Percentiles rank a stretch among this genome's conserved stretches.
Evolutionary conservation across 1,140 invertebrate genomes (phyloP).

Genomic region (Zaprionus ornatus): DNA sequence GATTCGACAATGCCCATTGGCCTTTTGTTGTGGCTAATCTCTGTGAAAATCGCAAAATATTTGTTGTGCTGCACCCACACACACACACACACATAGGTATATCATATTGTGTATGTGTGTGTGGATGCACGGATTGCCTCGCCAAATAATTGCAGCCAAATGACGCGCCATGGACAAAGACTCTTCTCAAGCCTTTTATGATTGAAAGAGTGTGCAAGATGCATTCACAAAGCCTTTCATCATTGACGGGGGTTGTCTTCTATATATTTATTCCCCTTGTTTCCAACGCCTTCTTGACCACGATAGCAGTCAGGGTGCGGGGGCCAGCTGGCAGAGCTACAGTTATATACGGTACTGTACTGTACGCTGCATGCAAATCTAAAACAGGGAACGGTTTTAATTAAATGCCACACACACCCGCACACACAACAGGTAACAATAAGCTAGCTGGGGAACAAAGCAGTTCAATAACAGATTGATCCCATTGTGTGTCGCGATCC

Average conservation of each 20-base stretch:
- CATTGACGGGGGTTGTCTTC: slow-evolving; percentile 1
- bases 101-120: background rate
- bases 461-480: slow-evolving; percentile 10
- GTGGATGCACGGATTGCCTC: slow-evolving; percentile 18
- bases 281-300: slow-evolving; percentile 10
- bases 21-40: slow-evolving; percentile 74
- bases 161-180: slow-evolving; percentile 61
- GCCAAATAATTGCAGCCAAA: slow-evolving; percentile 76
- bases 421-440: slow-evolving; percentile 58
- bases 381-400: slow-evolving; percentile 41
- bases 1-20: slow-evolving; percentile 62
- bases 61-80: slow-evolving; percentile 27
- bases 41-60: slow-evolving; percentile 77
- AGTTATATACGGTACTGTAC: slow-evolving; percentile 7
- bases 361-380: background rate
- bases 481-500: slow-evolving; percentile 15
- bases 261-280: background rate
- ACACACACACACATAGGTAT: background rate
- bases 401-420: slow-evolving; percentile 66
- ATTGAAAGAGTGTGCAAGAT: slow-evolving; percentile 28
- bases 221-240: slow-evolving; percentile 38
- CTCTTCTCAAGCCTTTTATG: slow-evolving; percentile 36
- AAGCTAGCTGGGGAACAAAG: slow-evolving; percentile 33
- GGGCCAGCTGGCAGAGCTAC: background rate
- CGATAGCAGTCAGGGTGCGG: background rate